phyloP scores from a whole-genome alignment of 37 sponge, comb jelly and placozoan species.

The Beroe forskalii region DNA sequence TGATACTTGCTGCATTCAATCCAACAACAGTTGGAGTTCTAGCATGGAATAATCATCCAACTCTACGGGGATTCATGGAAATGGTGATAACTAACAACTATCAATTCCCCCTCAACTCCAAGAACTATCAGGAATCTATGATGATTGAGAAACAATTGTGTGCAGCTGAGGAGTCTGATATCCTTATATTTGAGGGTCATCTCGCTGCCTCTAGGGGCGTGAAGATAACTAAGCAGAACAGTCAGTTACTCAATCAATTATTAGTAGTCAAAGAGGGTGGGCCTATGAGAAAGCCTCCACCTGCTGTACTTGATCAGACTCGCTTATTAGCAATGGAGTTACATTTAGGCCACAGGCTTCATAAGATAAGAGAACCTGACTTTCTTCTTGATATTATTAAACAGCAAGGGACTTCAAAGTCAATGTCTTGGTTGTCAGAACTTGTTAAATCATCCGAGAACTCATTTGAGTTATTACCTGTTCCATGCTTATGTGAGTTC shows the following conservation, averaged over 20 bases:
- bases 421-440: constrained; percentile 95
- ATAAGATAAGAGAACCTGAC: constrained; percentile 89
- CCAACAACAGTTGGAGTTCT: constrained; percentile 81
- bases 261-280: constrained; percentile 77
- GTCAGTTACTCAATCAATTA: constrained; percentile 88
- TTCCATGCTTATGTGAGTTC: constrained; percentile 97
- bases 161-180: constrained; percentile 77
- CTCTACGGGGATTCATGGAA: constrained; percentile 87
- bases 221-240: constrained; percentile 82
- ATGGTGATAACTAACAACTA: constrained; percentile 95
- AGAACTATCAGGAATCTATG: constrained; percentile 35
- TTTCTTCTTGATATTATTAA: constrained; percentile 93
- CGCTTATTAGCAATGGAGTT: constrained; percentile 71
- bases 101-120: constrained; percentile 70
- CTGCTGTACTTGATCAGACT: constrained; percentile 78
- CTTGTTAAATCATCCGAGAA: constrained; percentile 82
- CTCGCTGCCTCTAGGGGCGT: constrained; percentile 70
- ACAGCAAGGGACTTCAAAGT: constrained; percentile 80
- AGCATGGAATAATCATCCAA: constrained; percentile 87
- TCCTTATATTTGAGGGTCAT: constrained; percentile 85
- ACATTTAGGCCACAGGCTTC: constrained; percentile 77
- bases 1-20: constrained; percentile 84
- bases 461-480: constrained; percentile 91
- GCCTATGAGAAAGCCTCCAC: constrained; percentile 76
- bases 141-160: constrained; percentile 10